Evolutionary conservation across 1,140 invertebrate genomes (phyloP).

Genomic region (Sinella curviseta): DNA sequence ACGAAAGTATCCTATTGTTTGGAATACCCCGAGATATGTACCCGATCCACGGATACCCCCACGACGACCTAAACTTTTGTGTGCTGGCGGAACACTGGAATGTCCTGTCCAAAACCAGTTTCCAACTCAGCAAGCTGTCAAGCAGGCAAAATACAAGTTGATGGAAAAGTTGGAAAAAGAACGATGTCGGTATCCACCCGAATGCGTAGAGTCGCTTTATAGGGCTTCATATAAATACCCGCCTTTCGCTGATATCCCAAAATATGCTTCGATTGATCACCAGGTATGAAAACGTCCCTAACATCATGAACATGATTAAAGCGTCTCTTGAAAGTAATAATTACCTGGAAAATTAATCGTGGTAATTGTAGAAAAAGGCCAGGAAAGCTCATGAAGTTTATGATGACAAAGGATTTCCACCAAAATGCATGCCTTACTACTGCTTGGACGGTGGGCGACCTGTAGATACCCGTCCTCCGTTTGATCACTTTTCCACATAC

Average conservation of each 20-base stretch:
- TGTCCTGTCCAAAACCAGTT: slow-evolving; percentile 46
- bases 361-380: slow-evolving; percentile 28
- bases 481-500: slow-evolving; percentile 25
- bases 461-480: slow-evolving; percentile 37
- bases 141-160: slow-evolving; percentile 37
- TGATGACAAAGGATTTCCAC: slow-evolving; percentile 34
- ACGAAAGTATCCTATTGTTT: slow-evolving; percentile 40
- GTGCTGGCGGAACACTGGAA: slow-evolving; percentile 44
- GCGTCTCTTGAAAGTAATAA: neutral
- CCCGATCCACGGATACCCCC: slow-evolving; percentile 43
- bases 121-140: slow-evolving; percentile 43
- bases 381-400: slow-evolving; percentile 23
- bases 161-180: slow-evolving; percentile 44
- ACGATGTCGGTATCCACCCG: slow-evolving; percentile 44
- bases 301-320: neutral
- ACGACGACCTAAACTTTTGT: slow-evolving; percentile 39
- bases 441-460: slow-evolving; percentile 43
- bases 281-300: slow-evolving; percentile 13
- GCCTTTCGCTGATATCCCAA: slow-evolving; percentile 34
- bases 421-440: slow-evolving; percentile 38
- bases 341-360: slow-evolving; percentile 31
- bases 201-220: slow-evolving; percentile 42
- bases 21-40: slow-evolving; percentile 40
- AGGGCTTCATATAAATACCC: slow-evolving; percentile 39
- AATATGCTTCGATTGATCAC: slow-evolving; percentile 39